Percentiles rank a stretch among this genome's conserved stretches.
Conservation (phyloP, 2,888 invertebrate species). For the Cephus nigrinus region DNA sequence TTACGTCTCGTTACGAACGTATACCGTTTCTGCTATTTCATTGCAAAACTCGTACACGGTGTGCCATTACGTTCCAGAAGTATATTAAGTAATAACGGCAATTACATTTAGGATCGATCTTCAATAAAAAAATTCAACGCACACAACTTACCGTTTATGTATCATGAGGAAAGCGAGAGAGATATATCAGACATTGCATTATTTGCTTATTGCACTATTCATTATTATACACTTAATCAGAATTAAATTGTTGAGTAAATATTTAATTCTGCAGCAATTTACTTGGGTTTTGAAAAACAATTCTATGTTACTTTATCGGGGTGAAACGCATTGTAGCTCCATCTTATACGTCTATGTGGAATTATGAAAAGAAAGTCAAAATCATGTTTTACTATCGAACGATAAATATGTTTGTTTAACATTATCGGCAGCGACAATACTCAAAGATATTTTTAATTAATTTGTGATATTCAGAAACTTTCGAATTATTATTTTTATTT, state of each 20-base stretch:
- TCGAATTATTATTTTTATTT: not conserved
- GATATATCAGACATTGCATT: not conserved
- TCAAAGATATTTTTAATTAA: not conserved
- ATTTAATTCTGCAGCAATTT: not conserved
- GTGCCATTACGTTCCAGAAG: conserved; percentile 36
- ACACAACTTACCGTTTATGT: not conserved
- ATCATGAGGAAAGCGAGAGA: not conserved
- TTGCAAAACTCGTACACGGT: conserved; percentile 42
- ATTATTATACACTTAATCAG: not conserved
- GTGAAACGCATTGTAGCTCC: not conserved
- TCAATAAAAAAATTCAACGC: not conserved
- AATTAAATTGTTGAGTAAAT: not conserved
- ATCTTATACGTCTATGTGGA: not conserved
- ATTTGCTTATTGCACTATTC: not conserved
- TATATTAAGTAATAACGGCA: conserved; percentile 8
- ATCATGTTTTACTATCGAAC: not conserved
- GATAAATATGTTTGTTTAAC: not conserved
- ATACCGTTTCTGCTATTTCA: conserved; percentile 46
- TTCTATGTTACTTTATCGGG: not conserved
- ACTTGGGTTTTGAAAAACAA: not conserved
- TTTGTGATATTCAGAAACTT: not conserved
- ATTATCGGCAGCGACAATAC: not conserved
- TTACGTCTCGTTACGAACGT: conserved; percentile 39
- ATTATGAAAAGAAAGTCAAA: not conserved
- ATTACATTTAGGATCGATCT: not conserved